Evolutionary conservation across 2,888 invertebrate species (phyloP).

Genomic region (Caenorhabditis sulstoni): DNA sequence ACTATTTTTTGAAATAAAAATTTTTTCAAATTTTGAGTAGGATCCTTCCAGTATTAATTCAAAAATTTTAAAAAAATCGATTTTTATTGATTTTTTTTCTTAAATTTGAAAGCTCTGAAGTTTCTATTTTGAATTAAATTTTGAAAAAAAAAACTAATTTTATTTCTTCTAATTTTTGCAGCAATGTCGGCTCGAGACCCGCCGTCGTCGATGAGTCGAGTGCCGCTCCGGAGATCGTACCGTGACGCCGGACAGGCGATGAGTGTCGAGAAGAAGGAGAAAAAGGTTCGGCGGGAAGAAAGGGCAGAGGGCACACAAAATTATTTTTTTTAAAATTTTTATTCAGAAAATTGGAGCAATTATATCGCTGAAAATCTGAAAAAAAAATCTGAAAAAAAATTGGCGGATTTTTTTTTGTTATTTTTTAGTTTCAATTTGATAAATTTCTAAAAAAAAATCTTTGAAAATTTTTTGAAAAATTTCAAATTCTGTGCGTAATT

Average conservation of each 20-base stretch:
- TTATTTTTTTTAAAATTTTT: background rate
- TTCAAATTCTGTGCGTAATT: too few relatives aligned
- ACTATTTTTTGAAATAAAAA: too few relatives aligned
- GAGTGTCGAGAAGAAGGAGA: constrained; percentile 63
- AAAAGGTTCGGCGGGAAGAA: too few relatives aligned
- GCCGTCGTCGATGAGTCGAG: constrained; percentile 52
- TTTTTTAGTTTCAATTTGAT: too few relatives aligned
- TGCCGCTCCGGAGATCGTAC: constrained; percentile 61
- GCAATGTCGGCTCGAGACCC: constrained; percentile 61
- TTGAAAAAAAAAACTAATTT: background rate
- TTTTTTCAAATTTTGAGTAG: too few relatives aligned
- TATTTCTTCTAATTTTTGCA: constrained; percentile 18
- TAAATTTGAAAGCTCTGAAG: too few relatives aligned
- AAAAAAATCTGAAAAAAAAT: constrained; percentile 3
- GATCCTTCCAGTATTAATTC: too few relatives aligned
- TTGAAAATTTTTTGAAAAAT: background rate
- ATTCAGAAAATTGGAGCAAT: constrained; percentile 1
- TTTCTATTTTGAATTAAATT: too few relatives aligned
- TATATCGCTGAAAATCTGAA: background rate
- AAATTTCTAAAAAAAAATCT: constrained; percentile 6
- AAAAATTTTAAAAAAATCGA: too few relatives aligned
- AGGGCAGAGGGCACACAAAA: too few relatives aligned
- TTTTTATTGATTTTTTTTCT: too few relatives aligned
- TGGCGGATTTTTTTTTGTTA: too few relatives aligned
- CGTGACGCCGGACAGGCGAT: constrained; percentile 62